Evolutionary conservation across 2,888 invertebrate genomes (phyloP).

Genomic region (Hipparchia semele): DNA sequence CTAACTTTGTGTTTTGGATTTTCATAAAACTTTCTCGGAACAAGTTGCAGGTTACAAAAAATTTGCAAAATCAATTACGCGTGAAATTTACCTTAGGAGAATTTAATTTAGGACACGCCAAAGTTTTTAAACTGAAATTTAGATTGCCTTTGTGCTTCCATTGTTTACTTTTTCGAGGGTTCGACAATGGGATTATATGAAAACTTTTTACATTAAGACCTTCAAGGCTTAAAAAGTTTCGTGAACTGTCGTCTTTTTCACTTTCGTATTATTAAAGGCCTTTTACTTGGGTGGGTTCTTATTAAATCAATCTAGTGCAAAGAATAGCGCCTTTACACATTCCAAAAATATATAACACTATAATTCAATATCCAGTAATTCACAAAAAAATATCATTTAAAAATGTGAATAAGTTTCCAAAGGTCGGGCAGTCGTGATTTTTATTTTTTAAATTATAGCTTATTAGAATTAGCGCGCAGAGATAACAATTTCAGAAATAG

Average conservation of each 20-base stretch:
- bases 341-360: no score
- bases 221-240: constrained; percentile 46
- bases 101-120: background rate
- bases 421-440: no score
- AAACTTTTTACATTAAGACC: constrained; percentile 76
- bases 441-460: no score
- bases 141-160: constrained; percentile 75
- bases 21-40: background rate
- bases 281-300: background rate
- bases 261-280: constrained; percentile 10
- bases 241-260: constrained; percentile 30
- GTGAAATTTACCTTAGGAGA: constrained; percentile 41
- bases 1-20: background rate
- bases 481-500: background rate
- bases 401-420: no score
- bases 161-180: constrained; percentile 75
- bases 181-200: constrained; percentile 66
- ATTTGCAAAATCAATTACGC: constrained; percentile 34
- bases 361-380: no score
- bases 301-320: background rate
- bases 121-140: constrained; percentile 59
- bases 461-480: no score
- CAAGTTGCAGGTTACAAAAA: constrained; percentile 26
- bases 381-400: no score
- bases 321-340: background rate